Conservation (phyloP, 1,140 invertebrate genomes). For the Lasioglossum albipes region DNA sequence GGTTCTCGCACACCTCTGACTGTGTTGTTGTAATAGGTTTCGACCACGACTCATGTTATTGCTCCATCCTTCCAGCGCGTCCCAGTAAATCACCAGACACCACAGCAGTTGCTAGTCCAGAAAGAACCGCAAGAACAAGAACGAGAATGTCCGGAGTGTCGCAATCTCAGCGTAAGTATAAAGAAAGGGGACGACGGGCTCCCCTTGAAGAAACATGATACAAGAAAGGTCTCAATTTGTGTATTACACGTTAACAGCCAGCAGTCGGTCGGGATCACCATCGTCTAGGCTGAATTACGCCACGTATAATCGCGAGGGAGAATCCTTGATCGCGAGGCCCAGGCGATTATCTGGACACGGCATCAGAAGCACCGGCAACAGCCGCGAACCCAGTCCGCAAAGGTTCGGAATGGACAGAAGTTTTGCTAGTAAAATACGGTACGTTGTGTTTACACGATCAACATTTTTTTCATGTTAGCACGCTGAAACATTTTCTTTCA, state of each 20-base stretch:
- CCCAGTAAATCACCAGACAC: conserved; percentile 81
- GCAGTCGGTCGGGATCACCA: conserved; percentile 92
- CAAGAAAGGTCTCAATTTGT: not conserved
- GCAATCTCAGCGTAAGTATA: conserved; percentile 92
- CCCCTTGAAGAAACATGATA: not conserved
- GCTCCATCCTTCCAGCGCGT: conserved; percentile 79
- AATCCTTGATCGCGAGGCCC: conserved; percentile 71
- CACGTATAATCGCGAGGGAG: conserved; percentile 82
- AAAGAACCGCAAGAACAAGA: conserved; percentile 84
- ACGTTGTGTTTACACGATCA: not conserved
- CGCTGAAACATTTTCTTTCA: not conserved
- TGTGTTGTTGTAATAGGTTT: not conserved
- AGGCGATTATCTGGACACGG: conserved; percentile 74
- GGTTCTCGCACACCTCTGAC: no score
- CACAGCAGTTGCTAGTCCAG: conserved; percentile 80
- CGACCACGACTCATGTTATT: not conserved
- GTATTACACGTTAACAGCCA: conserved; percentile 81
- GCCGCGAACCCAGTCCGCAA: conserved; percentile 85
- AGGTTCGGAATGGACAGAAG: conserved; percentile 75
- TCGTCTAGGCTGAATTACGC: conserved; percentile 88
- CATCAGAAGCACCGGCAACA: conserved; percentile 78
- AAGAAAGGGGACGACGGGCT: not conserved
- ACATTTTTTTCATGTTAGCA: not conserved
- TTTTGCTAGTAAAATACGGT: conserved; percentile 74
- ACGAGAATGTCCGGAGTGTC: conserved; percentile 87